phyloP scores from a whole-genome alignment of 2,797 vertebrate species.

The Melanogrammus aeglefinus region DNA sequence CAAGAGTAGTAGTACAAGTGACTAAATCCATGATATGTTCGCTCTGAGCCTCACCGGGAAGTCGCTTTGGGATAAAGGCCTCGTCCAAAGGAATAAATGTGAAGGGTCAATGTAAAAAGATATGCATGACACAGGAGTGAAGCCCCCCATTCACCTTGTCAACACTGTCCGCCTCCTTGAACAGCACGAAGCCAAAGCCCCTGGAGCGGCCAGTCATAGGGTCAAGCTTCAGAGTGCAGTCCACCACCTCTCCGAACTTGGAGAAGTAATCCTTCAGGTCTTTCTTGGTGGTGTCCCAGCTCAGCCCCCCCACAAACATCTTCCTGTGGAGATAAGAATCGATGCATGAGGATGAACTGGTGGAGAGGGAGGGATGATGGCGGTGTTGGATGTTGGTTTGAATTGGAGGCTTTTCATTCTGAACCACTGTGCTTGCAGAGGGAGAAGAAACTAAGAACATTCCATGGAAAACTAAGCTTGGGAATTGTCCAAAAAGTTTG shows the following conservation, averaged over 20 bases:
- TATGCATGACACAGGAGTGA: neutral
- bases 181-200: constrained; percentile 88
- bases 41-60: neutral
- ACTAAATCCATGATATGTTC: neutral
- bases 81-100: neutral
- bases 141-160: constrained; percentile 77
- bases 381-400: neutral
- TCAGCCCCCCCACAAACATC: constrained; percentile 90
- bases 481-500: neutral
- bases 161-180: constrained; percentile 85
- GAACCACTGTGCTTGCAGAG: neutral
- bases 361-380: neutral
- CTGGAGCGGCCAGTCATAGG: constrained; percentile 87
- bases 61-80: neutral
- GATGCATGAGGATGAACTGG: constrained; percentile 1
- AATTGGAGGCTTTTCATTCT: neutral
- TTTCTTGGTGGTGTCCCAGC: constrained; percentile 93
- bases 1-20: neutral
- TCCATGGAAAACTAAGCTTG: neutral
- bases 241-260: constrained; percentile 88
- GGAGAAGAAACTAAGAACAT: neutral
- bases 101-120: neutral
- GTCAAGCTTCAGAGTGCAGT: constrained; percentile 89
- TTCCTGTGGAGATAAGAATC: constrained; percentile 69
- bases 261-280: constrained; percentile 91